These are phyloP conservation scores for Micromesistius poutassou DNA, from an alignment of 2,797 vertebrate genomes.

Conservation along the genomic window DNA sequence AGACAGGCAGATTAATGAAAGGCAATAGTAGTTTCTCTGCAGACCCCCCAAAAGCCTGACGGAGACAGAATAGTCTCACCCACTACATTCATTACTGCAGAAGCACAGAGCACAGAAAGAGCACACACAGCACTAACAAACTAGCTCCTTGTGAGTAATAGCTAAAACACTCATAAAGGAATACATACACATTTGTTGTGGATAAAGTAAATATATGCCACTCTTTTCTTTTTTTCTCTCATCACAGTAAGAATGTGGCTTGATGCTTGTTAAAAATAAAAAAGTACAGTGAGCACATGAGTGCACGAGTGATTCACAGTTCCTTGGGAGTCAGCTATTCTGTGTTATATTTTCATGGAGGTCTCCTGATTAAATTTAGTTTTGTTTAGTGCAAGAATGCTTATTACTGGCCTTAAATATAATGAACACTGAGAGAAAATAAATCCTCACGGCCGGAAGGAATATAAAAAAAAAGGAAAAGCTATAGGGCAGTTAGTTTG, in stretches of 20 bases:
- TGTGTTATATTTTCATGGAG: slow-evolving; percentile 31
- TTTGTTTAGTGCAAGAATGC: slow-evolving; percentile 47
- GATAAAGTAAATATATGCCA: slow-evolving; percentile 65
- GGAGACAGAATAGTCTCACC: slow-evolving; percentile 75
- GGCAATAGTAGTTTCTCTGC: slow-evolving; percentile 69
- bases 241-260: slow-evolving; percentile 58
- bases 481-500: slow-evolving; percentile 27
- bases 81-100: slow-evolving; percentile 72
- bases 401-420: slow-evolving; percentile 47
- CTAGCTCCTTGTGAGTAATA: slow-evolving; percentile 74
- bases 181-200: slow-evolving; percentile 72
- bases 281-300: slow-evolving; percentile 38
- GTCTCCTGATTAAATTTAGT: slow-evolving; percentile 38
- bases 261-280: slow-evolving; percentile 49
- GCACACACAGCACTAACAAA: slow-evolving; percentile 77
- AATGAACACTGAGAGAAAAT: slow-evolving; percentile 18
- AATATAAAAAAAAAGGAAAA: slow-evolving; percentile 6
- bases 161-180: slow-evolving; percentile 74
- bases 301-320: not conserved
- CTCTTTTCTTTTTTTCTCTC: slow-evolving; percentile 56
- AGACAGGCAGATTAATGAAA: slow-evolving; percentile 74
- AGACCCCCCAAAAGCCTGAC: slow-evolving; percentile 74
- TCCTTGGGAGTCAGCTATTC: slow-evolving; percentile 56
- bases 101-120: slow-evolving; percentile 68
- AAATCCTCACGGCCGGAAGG: slow-evolving; percentile 31